Evolutionary conservation across 2,888 invertebrate genomes (phyloP).

Genomic region (Cheilosia scutellata): DNA sequence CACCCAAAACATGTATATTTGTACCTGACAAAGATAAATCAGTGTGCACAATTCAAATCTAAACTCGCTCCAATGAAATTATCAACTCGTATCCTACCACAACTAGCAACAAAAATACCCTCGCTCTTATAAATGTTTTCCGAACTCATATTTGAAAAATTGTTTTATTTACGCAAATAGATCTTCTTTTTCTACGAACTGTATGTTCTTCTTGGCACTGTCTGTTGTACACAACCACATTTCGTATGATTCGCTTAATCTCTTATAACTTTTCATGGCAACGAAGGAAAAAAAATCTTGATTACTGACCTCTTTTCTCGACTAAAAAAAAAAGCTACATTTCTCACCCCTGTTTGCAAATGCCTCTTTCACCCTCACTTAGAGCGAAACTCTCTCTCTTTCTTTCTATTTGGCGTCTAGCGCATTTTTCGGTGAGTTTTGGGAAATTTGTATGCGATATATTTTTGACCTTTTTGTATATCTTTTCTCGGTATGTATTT

Average conservation of each 20-base stretch:
- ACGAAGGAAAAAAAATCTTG: constrained; percentile 57
- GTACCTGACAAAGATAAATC: too few relatives aligned
- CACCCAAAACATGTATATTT: too few relatives aligned
- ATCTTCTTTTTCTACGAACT: constrained; percentile 51
- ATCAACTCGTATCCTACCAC: background rate
- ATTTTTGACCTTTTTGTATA: constrained; percentile 70
- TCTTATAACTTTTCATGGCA: constrained; percentile 75
- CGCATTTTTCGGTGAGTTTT: constrained; percentile 44
- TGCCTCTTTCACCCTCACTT: background rate
- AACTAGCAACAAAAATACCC: background rate
- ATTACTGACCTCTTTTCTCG: constrained; percentile 73
- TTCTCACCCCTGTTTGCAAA: background rate
- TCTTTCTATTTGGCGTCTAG: constrained; percentile 8
- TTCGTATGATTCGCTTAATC: constrained; percentile 71
- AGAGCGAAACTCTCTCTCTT: background rate
- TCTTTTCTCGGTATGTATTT: constrained; percentile 60
- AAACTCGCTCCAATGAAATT: background rate
- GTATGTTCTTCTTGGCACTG: constrained; percentile 65
- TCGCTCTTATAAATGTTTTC: constrained; percentile 31
- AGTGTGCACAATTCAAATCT: too few relatives aligned
- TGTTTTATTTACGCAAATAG: constrained; percentile 69
- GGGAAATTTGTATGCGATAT: constrained; percentile 68
- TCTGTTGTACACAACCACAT: constrained; percentile 56
- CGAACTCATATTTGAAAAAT: constrained; percentile 49
- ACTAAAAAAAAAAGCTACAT: constrained; percentile 26